phyloP scores from a whole-genome alignment of 1,140 invertebrate species.

The Lordiphosa mommai region DNA sequence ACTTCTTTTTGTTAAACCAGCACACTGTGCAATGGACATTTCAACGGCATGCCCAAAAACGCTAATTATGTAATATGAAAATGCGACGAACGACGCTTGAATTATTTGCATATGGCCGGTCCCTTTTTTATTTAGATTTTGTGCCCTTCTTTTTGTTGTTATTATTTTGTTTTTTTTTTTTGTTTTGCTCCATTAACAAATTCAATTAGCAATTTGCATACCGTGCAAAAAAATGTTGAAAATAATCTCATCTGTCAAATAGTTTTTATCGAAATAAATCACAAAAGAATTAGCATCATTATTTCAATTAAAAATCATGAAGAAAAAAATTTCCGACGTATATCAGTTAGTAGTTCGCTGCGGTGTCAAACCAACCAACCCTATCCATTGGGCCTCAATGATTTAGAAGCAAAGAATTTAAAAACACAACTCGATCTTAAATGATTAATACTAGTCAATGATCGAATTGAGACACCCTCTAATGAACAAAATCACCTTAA shows the following conservation, averaged over 20 bases:
- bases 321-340: too few species aligned
- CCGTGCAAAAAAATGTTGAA: conserved; percentile 2
- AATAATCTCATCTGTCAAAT: neutral
- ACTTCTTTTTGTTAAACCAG: too few species aligned
- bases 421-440: too few species aligned
- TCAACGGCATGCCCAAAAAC: conserved; percentile 10
- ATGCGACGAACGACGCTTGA: conserved; percentile 57
- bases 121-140: conserved; percentile 42
- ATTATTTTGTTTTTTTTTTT: conserved; percentile 12
- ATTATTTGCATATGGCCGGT: conserved; percentile 72
- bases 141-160: conserved; percentile 1
- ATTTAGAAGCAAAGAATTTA: too few species aligned
- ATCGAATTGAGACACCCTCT: too few species aligned
- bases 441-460: too few species aligned
- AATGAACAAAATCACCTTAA: too few species aligned
- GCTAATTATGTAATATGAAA: conserved; percentile 78
- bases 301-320: too few species aligned
- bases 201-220: conserved; percentile 66
- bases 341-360: too few species aligned
- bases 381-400: too few species aligned
- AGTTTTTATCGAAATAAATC: neutral
- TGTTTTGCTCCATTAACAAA: conserved; percentile 45
- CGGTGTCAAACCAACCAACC: too few species aligned
- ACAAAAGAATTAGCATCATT: neutral
- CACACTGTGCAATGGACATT: conserved; percentile 6